Conservation (phyloP, 2,113 vertebrate species). For the Aspiorhynchus laticeps region DNA sequence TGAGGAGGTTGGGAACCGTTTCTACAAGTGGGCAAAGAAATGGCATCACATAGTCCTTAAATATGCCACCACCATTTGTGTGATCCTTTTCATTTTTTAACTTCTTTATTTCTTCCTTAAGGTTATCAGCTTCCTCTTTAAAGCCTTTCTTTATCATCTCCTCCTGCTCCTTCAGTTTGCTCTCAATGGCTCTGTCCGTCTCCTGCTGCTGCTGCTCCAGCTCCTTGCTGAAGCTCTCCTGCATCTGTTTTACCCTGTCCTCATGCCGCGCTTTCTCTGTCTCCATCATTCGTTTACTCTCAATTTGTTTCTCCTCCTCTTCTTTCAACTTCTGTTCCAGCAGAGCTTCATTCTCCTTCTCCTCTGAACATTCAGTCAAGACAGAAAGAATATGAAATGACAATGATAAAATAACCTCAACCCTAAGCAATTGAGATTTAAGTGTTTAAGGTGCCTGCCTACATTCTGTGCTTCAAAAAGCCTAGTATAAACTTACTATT, state of each 20-base stretch:
- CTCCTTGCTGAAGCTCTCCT: conserved; percentile 56
- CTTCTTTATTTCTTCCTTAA: conserved; percentile 53
- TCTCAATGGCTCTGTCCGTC: conserved; percentile 48
- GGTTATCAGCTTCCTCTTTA: conserved; percentile 40
- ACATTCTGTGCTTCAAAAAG: no score
- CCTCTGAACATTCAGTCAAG: conserved; percentile 36
- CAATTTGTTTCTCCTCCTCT: conserved; percentile 33
- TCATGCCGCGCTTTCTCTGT: conserved; percentile 49
- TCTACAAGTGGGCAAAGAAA: background rate
- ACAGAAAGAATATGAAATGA: background rate
- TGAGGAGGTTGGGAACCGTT: background rate
- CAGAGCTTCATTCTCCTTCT: conserved; percentile 32
- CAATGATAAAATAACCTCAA: background rate
- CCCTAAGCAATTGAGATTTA: background rate
- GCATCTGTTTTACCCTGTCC: conserved; percentile 44
- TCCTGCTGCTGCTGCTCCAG: conserved; percentile 42
- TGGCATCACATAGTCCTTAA: conserved; percentile 21
- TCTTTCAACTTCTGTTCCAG: conserved; percentile 50
- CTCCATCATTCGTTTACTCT: conserved; percentile 32
- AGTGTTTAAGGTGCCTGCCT: background rate
- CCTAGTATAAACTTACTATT: conserved; percentile 31
- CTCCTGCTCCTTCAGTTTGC: conserved; percentile 59
- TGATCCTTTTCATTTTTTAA: conserved; percentile 2
- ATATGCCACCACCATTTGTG: background rate
- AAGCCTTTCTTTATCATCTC: conserved; percentile 50